Percentiles rank a stretch among this genome's conserved stretches.
Conservation (phyloP, 1,140 invertebrate genomes). For the Eumaeus atala region DNA sequence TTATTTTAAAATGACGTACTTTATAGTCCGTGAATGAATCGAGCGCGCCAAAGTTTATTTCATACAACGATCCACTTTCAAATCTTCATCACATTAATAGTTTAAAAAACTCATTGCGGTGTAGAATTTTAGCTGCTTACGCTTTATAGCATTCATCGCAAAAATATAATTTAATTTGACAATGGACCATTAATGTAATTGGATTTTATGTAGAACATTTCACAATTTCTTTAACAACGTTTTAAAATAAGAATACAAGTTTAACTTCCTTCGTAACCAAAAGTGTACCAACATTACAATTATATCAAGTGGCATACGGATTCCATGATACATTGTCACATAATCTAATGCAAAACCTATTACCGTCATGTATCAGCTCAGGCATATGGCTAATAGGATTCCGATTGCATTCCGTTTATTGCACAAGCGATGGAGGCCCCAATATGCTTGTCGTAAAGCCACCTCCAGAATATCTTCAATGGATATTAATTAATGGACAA, state of each 20-base stretch:
- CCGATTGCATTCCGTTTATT: conserved; percentile 39
- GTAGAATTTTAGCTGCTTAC: too few species aligned
- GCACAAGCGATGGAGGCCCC: conserved; percentile 34
- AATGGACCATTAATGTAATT: too few species aligned
- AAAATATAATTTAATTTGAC: too few species aligned
- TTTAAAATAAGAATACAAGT: too few species aligned
- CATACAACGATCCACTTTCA: background rate
- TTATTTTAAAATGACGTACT: conserved; percentile 18
- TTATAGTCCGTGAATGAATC: conserved; percentile 8
- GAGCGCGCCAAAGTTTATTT: conserved; percentile 6
- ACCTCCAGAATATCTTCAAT: background rate
- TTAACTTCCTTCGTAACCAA: too few species aligned
- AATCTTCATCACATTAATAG: too few species aligned
- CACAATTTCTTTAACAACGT: too few species aligned
- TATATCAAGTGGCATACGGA: background rate
- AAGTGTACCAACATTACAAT: too few species aligned
- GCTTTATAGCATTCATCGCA: too few species aligned
- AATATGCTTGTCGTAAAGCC: conserved; percentile 21
- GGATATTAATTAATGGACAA: conserved; percentile 8
- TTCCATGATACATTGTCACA: conserved; percentile 24
- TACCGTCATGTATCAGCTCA: conserved; percentile 35
- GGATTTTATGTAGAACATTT: too few species aligned
- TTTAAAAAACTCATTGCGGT: too few species aligned
- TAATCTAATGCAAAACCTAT: conserved; percentile 36
- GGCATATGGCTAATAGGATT: conserved; percentile 44